Evolutionary conservation across 2,888 invertebrate species (phyloP).

Genomic region (Euzophera pinguis): DNA sequence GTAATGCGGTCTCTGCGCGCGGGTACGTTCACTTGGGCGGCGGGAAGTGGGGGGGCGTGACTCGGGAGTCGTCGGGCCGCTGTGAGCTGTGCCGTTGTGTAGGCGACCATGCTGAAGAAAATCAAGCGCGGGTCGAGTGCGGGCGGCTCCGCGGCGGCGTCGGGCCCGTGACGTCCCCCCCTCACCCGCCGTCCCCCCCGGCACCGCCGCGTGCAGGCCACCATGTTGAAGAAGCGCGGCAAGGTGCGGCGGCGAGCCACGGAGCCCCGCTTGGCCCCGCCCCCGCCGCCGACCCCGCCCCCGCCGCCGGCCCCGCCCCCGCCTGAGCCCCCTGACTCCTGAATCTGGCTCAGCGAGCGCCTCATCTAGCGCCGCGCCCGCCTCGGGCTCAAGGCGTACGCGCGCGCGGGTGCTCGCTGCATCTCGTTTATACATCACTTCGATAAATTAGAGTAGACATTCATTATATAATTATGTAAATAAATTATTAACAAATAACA

Average conservation of each 20-base stretch:
- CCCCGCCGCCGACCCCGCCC: conserved; percentile 50
- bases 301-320: conserved; percentile 55
- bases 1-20: conserved; percentile 21
- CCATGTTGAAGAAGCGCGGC: conserved; percentile 99
- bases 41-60: conserved; percentile 23
- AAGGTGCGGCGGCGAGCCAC: conserved; percentile 98
- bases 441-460: not conserved
- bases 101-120: conserved; percentile 99
- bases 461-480: conserved; percentile 41
- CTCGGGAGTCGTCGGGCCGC: conserved; percentile 26
- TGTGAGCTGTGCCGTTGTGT: conserved; percentile 54
- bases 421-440: too few relatives aligned
- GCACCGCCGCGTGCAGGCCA: conserved; percentile 97
- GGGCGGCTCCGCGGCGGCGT: conserved; percentile 86
- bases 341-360: conserved; percentile 87
- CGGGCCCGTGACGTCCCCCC: conserved; percentile 52
- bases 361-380: conserved; percentile 80
- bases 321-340: conserved; percentile 75
- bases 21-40: conserved; percentile 23
- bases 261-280: conserved; percentile 88
- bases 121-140: conserved; percentile 95
- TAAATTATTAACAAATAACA: conserved; percentile 42
- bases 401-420: conserved; percentile 51
- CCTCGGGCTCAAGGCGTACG: conserved; percentile 70
- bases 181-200: conserved; percentile 39